Conservation (phyloP, 2,888 invertebrate species). For the Habroteleia sp. region DNA sequence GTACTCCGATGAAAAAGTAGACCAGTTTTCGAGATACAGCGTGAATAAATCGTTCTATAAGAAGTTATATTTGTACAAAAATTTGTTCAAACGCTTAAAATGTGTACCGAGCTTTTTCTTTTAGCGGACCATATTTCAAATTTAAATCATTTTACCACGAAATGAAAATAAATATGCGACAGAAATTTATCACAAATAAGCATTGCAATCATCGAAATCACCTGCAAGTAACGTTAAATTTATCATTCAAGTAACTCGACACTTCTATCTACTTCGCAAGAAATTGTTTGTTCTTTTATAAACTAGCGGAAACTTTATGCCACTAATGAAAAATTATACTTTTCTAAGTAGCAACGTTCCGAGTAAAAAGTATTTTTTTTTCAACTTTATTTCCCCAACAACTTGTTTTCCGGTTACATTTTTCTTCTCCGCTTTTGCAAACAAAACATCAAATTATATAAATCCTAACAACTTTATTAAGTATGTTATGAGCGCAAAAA, state of each 20-base stretch:
- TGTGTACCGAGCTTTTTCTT: no score
- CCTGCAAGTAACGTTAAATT: not conserved
- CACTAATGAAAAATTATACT: slow-evolving; percentile 40
- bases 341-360: slow-evolving; percentile 20
- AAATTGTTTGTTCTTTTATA: slow-evolving; percentile 21
- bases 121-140: no score
- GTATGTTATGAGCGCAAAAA: slow-evolving; percentile 14
- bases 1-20: slow-evolving; percentile 6
- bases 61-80: no score
- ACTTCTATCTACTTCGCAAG: slow-evolving; percentile 11
- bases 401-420: slow-evolving; percentile 8
- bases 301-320: slow-evolving; percentile 26
- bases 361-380: slow-evolving; percentile 14
- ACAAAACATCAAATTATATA: slow-evolving; percentile 29
- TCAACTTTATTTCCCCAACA: slow-evolving; percentile 14
- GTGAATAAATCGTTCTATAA: not conserved
- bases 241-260: slow-evolving; percentile 3
- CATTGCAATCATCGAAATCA: not conserved
- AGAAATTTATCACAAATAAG: no score
- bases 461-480: slow-evolving; percentile 33
- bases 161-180: no score
- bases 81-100: no score
- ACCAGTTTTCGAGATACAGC: slow-evolving; percentile 3
- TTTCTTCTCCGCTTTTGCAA: not conserved
- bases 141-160: no score